Evolutionary conservation across 2,888 invertebrate genomes (phyloP).

Genomic region (Portevinia maculata): DNA sequence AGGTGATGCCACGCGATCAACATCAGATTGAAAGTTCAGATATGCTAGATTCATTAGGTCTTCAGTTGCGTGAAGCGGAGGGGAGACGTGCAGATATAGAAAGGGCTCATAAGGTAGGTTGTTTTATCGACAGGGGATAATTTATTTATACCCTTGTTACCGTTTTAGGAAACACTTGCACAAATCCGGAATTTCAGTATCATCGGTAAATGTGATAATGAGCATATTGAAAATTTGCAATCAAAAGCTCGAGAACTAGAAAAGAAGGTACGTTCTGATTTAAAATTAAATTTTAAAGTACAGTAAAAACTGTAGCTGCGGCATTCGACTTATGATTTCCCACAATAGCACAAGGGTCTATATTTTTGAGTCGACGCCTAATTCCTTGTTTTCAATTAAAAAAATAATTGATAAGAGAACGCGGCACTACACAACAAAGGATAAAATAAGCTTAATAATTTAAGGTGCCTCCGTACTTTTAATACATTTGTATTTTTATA

Average conservation of each 20-base stretch:
- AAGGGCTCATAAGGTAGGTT: constrained; percentile 86
- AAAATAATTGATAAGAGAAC: no score
- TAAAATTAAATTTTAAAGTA: constrained; percentile 1
- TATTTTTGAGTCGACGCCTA: no score
- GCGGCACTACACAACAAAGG: no score
- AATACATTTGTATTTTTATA: no score
- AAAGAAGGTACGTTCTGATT: constrained; percentile 91
- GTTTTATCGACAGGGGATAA: constrained; percentile 28
- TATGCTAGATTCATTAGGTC: constrained; percentile 85
- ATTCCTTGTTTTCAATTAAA: no score
- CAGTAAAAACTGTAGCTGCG: background rate
- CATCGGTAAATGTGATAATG: constrained; percentile 85
- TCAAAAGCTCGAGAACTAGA: constrained; percentile 94
- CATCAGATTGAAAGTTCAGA: constrained; percentile 76
- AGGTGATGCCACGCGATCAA: constrained; percentile 80
- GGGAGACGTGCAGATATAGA: constrained; percentile 90
- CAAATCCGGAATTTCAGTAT: constrained; percentile 85
- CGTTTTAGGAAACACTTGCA: constrained; percentile 87
- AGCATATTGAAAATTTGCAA: constrained; percentile 88
- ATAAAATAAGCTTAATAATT: no score
- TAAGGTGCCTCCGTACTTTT: no score
- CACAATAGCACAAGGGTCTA: no score
- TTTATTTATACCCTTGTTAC: constrained; percentile 21
- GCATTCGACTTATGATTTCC: no score
- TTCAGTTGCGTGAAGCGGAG: constrained; percentile 92